phyloP scores from a whole-genome alignment of 2,888 invertebrate genomes.

The Beris chalybata region DNA sequence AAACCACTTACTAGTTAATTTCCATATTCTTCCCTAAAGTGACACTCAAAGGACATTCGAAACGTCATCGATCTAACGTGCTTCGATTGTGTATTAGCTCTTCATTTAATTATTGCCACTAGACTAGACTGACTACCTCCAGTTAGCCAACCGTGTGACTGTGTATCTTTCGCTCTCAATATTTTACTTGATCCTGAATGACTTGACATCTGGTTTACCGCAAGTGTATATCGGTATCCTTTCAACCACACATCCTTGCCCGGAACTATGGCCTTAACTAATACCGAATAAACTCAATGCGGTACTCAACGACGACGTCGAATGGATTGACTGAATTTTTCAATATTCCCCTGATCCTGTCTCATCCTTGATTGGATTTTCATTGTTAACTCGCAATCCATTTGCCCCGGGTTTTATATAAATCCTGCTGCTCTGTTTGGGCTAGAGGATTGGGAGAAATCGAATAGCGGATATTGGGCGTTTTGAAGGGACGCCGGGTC shows the following conservation, averaged over 20 bases:
- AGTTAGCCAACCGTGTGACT: slow-evolving; percentile 2
- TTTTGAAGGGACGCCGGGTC: slow-evolving; percentile 14
- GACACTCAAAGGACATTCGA: too few species aligned
- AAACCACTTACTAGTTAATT: too few species aligned
- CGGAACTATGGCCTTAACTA: not conserved
- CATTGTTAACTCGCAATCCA: slow-evolving; percentile 36
- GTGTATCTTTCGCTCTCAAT: slow-evolving; percentile 8
- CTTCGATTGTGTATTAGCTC: slow-evolving; percentile 11
- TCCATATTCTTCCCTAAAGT: too few species aligned
- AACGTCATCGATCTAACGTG: slow-evolving; percentile 8
- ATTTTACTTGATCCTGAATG: slow-evolving; percentile 23
- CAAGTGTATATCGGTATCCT: slow-evolving; percentile 26
- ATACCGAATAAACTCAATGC: not conserved
- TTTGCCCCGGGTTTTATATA: slow-evolving; percentile 16
- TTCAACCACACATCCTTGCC: slow-evolving; percentile 13
- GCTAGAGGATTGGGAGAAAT: not conserved
- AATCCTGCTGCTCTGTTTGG: not conserved
- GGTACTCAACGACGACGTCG: not conserved
- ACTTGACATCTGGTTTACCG: slow-evolving; percentile 35
- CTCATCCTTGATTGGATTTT: slow-evolving; percentile 37
- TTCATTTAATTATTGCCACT: slow-evolving; percentile 17
- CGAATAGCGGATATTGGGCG: not conserved
- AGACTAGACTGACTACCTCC: not conserved
- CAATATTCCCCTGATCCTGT: slow-evolving; percentile 32
- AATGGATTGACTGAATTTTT: slow-evolving; percentile 35